Evolutionary conservation across 2,888 invertebrate genomes (phyloP), one percentile per base, ranked within the genome.

Genomic region (Drosophila anceps): DNA sequence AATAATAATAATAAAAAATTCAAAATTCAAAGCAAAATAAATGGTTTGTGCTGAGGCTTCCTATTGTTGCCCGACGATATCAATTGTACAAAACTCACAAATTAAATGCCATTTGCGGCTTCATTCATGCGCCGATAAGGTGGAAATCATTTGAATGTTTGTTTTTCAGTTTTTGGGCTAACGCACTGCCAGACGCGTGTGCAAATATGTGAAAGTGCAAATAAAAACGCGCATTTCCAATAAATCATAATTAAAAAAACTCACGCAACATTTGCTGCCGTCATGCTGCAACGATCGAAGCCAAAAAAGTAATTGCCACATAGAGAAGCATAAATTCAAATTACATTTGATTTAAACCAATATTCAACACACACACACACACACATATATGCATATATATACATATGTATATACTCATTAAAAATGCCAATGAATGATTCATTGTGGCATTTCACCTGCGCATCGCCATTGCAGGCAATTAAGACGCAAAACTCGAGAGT

Each of bases 51-150:
- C 13, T 3, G 24, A 15, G 65, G 48, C 51, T 29, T 73, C 43
- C 50, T 51, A 20, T 46, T 62, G 50, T 24, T 62, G 57, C 50
- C 51, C 59, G 64, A 66, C 76, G 69, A 81, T 88, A 84, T 83
- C 88, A 83, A 79, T 60, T 69, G 76, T 64, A 68, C 78, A 81
- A 86, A 86, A 73, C 73, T 82, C 76, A 82, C 66, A 84, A 81
- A 86, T 86, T 82, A 84, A 86, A 81, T 86, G 74, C 59, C 76
- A 81, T 88, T 73, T 84, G 87, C 88, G 84, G 87, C 87, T 86
- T 63, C 83, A 88, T 87, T 86, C 84, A 86, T 82, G 64, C 69
- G 59, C 65, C 75, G 86, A 86, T 86, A 86, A 86, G 75, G 81
- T 73, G 79, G 61, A 81, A 79, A 83, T 76, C 64, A 76, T 79